Conservation (phyloP, 2,888 invertebrate species). For the Rotaria socialis region DNA sequence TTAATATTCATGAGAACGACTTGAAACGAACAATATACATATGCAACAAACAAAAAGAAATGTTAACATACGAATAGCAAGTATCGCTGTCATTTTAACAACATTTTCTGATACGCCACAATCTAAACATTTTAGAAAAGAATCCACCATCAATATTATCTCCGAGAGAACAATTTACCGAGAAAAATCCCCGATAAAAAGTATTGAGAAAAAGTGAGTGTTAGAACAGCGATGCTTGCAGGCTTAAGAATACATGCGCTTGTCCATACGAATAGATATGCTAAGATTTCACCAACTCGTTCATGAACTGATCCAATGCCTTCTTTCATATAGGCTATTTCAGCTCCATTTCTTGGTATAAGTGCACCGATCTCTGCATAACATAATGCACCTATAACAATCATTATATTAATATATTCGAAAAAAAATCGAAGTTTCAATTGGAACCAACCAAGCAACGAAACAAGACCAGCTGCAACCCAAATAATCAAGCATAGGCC, state of each 20-base stretch:
- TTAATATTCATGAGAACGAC: slow-evolving; percentile 85
- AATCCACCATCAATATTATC: no score
- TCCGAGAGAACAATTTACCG: background rate
- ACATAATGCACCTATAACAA: slow-evolving; percentile 68
- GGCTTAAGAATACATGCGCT: slow-evolving; percentile 50
- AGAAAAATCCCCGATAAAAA: background rate
- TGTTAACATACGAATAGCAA: slow-evolving; percentile 50
- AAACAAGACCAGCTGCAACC: slow-evolving; percentile 85
- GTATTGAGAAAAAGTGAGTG: slow-evolving; percentile 55
- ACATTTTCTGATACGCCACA: slow-evolving; percentile 49
- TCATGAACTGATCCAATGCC: background rate
- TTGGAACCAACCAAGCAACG: slow-evolving; percentile 72
- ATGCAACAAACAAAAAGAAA: background rate
- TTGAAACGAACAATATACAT: slow-evolving; percentile 52
- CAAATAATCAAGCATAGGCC: slow-evolving; percentile 89
- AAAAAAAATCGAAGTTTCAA: slow-evolving; percentile 37
- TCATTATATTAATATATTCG: no score
- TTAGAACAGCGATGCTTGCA: slow-evolving; percentile 58
- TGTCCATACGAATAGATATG: slow-evolving; percentile 68
- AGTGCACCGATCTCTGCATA: slow-evolving; percentile 77
- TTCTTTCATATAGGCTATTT: slow-evolving; percentile 67
- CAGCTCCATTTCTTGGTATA: slow-evolving; percentile 74
- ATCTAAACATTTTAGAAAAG: slow-evolving; percentile 10
- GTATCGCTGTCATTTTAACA: slow-evolving; percentile 50
- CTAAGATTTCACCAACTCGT: slow-evolving; percentile 62